Evolutionary conservation across 53 echinoderm and acorn worm species (phyloP), one percentile per base, ranked within the genome.

Genomic region (Zoroaster sp.): DNA sequence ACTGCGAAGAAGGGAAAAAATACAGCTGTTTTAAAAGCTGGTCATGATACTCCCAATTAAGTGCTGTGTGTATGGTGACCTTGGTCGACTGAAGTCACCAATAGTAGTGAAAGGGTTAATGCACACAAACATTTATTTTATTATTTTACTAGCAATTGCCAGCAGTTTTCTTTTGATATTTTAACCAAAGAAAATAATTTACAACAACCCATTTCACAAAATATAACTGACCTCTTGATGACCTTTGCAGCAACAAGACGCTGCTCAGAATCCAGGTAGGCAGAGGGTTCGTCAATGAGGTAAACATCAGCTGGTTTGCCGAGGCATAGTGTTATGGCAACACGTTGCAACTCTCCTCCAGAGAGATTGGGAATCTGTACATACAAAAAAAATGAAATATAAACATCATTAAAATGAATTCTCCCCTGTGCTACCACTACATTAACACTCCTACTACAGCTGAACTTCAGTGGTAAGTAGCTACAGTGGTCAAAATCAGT

Each of bases 181-280:
- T n/a, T n/a, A n/a, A n/a, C n/a, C n/a, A n/a, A n/a, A n/a, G n/a
- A n/a, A n/a, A n/a, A n/a, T n/a, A n/a, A n/a, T n/a, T n/a, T n/a
- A n/a, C n/a, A 35, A 72, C 11, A 75, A 75, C 42, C 12, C 25
- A 33, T 15, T 17, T 38, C 51, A 21, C 23, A 38, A 20, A 11
- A 46, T 4, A 80, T 47, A 37, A 88, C 87, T 87, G 76, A 97
- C 97, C 97, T 95, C 87, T 97, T 97, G 87, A 97, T 97, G 72
- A 97, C 97, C 75, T 97, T 97, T 8, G 97, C 97, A 30, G 97
- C 97, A 36, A 97, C 92, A 4, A 97, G 92, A 97, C 97, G 97
- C 69, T 97, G 97, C 39, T 97, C 97, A 21, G 97, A 97, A 74
- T 97, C 97, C 34, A 97, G 69, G 83, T 97, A 97, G 43, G 97